A percentile compares a stretch with the other conserved stretches of the same genome.
Evolutionary conservation across 2,113 vertebrate genomes (phyloP).

Genomic region (Capreolus pygargus): DNA sequence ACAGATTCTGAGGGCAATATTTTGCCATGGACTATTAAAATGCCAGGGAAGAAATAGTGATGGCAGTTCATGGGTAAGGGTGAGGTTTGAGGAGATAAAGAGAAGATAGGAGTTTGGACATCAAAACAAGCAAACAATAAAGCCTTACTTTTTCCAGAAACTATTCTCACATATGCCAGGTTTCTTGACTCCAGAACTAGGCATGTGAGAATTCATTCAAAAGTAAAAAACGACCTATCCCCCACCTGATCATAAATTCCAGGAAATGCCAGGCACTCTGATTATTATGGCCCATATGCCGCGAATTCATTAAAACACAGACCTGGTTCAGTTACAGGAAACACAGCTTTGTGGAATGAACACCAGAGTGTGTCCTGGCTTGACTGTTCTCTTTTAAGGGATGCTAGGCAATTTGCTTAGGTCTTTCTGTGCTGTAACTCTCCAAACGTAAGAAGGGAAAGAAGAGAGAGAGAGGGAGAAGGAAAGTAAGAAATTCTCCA

Average conservation of each 20-base stretch:
- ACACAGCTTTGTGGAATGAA: constrained; percentile 49
- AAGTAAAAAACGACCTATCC: constrained; percentile 48
- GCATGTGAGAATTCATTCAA: constrained; percentile 46
- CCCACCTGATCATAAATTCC: constrained; percentile 55
- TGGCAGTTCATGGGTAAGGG: background rate
- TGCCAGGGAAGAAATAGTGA: background rate
- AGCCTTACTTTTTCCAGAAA: background rate
- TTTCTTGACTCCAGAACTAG: constrained; percentile 40
- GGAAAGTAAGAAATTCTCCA: background rate
- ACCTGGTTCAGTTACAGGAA: constrained; percentile 60
- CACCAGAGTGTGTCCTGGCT: constrained; percentile 16
- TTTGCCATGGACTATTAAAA: background rate
- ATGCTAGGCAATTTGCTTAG: constrained; percentile 24
- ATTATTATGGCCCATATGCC: constrained; percentile 62
- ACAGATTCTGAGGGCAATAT: background rate
- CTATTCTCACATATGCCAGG: background rate
- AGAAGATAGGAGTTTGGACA: background rate
- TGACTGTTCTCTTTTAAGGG: constrained; percentile 42
- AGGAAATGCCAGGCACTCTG: constrained; percentile 62
- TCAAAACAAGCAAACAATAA: background rate
- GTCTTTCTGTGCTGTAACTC: constrained; percentile 37
- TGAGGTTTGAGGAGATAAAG: background rate
- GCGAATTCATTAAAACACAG: constrained; percentile 53
- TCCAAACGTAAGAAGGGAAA: background rate
- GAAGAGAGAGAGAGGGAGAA: background rate